Base-by-base conservation (phyloP, 2,113 vertebrate genomes). In the Oryzias melastigma region DNA sequence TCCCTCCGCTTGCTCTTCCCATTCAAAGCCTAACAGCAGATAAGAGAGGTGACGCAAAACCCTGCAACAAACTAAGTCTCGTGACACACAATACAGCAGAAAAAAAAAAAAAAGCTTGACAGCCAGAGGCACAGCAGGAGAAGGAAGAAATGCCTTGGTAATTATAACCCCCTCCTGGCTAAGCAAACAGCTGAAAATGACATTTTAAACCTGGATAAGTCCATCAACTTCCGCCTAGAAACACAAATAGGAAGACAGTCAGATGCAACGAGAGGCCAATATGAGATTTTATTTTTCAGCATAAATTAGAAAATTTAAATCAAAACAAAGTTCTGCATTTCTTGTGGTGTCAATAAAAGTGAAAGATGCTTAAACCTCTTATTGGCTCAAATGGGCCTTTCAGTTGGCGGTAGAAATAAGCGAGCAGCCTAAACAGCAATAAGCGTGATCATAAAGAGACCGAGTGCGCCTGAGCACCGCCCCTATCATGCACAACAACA, bases 31-130 rank as follows among this genome's bases (percentile, higher is more conserved):
- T 72, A 65, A 61, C 53, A 62, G 62, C 40, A 57, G 75, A 80
- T 69, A 75, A 75, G 74, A 67, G 46, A 73, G 73, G 69, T 91
- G 89, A 91, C 69, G 90, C 85, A 91, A 91, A 88, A 75, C 1
- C 52, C 43, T 16, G 87, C 77, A 91, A 91, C 86, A 57, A 66
- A 69, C 58, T 52, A 41, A 54, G 65, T 81, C 74, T 62, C 22
- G 48, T 80, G 78, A 76, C 59, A 62, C 67, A 83, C 71, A 76
- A 62, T 41, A 46, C 10, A 29, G 51, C 61, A 24, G 13, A 49
- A 65, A n/a, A 1, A 6, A 29, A 20, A 58, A 62, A 58, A 13
- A 25, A n/a, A 52, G 62, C 19, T 0, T 0, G 18, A 50, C 40
- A 3, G 25, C 18, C 53, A 16, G 27, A 64, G 18, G 60, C 3